These are phyloP conservation scores for Zele albiditarsus DNA, from an alignment of 2,888 invertebrate genomes.

Conservation along the genomic window DNA sequence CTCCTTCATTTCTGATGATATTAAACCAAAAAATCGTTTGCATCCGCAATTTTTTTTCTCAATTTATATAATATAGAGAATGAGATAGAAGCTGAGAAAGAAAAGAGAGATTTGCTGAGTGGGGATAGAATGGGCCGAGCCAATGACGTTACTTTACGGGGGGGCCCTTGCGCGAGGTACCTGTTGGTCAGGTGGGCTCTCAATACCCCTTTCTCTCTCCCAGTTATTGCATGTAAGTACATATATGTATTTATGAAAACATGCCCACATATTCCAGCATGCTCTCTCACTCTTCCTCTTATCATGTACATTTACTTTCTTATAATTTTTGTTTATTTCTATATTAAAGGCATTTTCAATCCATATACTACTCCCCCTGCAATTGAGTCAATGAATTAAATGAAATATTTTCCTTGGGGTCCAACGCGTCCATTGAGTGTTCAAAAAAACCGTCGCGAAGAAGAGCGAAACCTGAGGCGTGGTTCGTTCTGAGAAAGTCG, in stretches of 20 bases:
- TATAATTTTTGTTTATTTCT: not conserved
- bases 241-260: too few species aligned
- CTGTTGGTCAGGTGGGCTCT: slow-evolving; percentile 67
- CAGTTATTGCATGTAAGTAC: slow-evolving; percentile 22
- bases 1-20: not conserved
- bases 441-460: slow-evolving; percentile 46
- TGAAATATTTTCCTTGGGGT: not conserved
- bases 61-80: not conserved
- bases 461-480: slow-evolving; percentile 42
- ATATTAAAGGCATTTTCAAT: not conserved
- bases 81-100: not conserved
- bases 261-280: not conserved
- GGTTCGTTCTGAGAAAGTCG: slow-evolving; percentile 43
- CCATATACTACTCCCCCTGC: not conserved
- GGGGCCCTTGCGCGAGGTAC: slow-evolving; percentile 61
- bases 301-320: not conserved
- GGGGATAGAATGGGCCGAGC: slow-evolving; percentile 63
- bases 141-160: slow-evolving; percentile 65
- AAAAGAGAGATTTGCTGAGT: slow-evolving; percentile 29
- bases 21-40: not conserved
- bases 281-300: not conserved
- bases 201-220: slow-evolving; percentile 26
- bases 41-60: not conserved
- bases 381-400: not conserved
- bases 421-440: slow-evolving; percentile 2